Conservation (phyloP, 1,140 invertebrate species). For the Diachasmimorpha longicaudata region DNA sequence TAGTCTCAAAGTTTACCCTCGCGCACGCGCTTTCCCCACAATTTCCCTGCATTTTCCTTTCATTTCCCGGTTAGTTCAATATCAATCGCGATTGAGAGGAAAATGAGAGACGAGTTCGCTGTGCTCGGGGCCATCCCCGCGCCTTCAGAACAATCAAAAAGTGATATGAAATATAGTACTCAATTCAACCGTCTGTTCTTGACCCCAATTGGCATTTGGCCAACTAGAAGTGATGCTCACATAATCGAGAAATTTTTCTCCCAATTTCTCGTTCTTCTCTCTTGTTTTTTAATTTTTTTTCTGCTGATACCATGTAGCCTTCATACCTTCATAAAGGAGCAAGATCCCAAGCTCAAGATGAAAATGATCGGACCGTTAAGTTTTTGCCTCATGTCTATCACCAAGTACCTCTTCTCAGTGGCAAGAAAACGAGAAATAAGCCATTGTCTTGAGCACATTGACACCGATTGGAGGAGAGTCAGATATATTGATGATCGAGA, state of each 20-base stretch:
- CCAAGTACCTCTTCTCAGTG: slow-evolving; percentile 32
- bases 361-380: slow-evolving; percentile 41
- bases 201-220: slow-evolving; percentile 41
- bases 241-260: not conserved
- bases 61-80: not conserved
- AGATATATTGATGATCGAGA: slow-evolving; percentile 15
- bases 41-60: not conserved
- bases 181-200: slow-evolving; percentile 37
- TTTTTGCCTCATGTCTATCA: slow-evolving; percentile 38
- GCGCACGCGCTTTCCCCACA: not conserved
- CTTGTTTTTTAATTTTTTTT: slow-evolving; percentile 29
- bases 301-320: slow-evolving; percentile 27
- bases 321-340: slow-evolving; percentile 34
- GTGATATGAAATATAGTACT: slow-evolving; percentile 30
- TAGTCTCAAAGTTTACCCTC: not conserved
- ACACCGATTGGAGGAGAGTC: slow-evolving; percentile 32
- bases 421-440: slow-evolving; percentile 18
- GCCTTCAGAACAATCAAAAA: slow-evolving; percentile 22
- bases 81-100: not conserved
- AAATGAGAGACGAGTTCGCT: not conserved
- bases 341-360: slow-evolving; percentile 32
- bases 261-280: slow-evolving; percentile 8
- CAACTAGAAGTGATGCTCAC: not conserved
- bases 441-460: slow-evolving; percentile 25
- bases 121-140: not conserved